Base-by-base conservation (phyloP, 1,140 invertebrate genomes). In the Diprion similis region DNA sequence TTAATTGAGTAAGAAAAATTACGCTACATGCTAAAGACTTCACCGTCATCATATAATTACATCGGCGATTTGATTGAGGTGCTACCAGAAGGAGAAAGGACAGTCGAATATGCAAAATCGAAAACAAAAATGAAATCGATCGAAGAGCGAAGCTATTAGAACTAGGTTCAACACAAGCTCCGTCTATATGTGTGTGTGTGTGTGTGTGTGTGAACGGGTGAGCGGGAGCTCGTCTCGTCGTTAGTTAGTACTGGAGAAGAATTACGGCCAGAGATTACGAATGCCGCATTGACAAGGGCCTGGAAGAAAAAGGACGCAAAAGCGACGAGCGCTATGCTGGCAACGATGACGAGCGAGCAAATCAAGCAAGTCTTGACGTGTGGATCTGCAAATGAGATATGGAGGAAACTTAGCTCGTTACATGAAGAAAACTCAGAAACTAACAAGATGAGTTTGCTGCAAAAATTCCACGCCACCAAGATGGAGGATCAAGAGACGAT, bases 11-110 rank as follows among this genome's bases (percentile, higher is more conserved):
- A 78, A 73, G 82, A 84, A 76, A 86, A 85, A 77, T n/a, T 81
- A 13, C 78, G 79, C 67, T 86, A 86, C 65, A 82, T 85, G 81
- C 66, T 84, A 18, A 82, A 77, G 73, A 65, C 82, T 19, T 66
- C 84, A 51, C 83, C 83, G 24, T 15, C 66, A 66, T 74, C 59
- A 17, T 79, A 75, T 15, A 84, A 79, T 71, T 70, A 84, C 68
- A 72, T 68, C n/a, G n/a, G n/a, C n/a, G n/a, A n/a, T n/a, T n/a
- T n/a, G n/a, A n/a, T n/a, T n/a, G n/a, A n/a, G n/a, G 37, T 46
- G n/a, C 45, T 72, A 15, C 59, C 59, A 47, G 65, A 72, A 47
- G 37, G 11, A 17, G 71, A 68, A 15, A 10, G 24, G 64, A 72
- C 11, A 3, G 59, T 13, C 10, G 71, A 66, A 17, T 72, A 72